Conservation (phyloP, 2,888 invertebrate species). For the Cheilosia urbana region DNA sequence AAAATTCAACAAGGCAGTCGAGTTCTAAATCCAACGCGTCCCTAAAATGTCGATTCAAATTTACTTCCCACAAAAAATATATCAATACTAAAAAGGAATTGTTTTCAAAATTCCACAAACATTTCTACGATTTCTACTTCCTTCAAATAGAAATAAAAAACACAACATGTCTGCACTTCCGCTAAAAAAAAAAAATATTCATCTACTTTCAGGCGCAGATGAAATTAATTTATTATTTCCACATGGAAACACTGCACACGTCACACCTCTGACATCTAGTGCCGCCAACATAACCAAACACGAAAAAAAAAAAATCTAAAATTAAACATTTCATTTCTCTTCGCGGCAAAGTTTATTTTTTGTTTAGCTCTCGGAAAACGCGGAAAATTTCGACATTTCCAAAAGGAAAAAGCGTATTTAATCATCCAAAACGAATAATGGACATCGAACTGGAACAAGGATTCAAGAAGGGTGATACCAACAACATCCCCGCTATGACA, state of each 20-base stretch:
- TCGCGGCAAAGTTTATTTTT: conserved; percentile 7
- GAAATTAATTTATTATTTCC: conserved; percentile 27
- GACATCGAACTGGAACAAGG: conserved; percentile 80
- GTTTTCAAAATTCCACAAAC: too few relatives aligned
- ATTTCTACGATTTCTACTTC: too few relatives aligned
- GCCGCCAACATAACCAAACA: conserved; percentile 48
- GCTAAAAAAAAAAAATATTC: background rate
- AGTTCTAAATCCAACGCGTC: background rate
- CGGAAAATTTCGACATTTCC: background rate
- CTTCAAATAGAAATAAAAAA: background rate
- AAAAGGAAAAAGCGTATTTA: conserved; percentile 5
- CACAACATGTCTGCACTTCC: conserved; percentile 13
- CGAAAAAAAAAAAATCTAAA: conserved; percentile 52
- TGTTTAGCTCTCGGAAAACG: conserved; percentile 35
- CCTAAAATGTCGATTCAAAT: background rate
- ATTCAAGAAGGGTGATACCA: conserved; percentile 81
- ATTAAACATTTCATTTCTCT: conserved; percentile 34
- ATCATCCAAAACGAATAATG: conserved; percentile 70
- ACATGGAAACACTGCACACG: conserved; percentile 48
- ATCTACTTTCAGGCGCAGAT: conserved; percentile 40
- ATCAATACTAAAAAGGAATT: background rate
- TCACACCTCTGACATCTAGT: conserved; percentile 31
- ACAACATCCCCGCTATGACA: conserved; percentile 79
- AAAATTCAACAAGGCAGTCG: too few relatives aligned
- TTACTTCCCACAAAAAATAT: background rate